phyloP scores from a whole-genome alignment of 2,888 invertebrate species.

The Trichopria drosophilae region DNA sequence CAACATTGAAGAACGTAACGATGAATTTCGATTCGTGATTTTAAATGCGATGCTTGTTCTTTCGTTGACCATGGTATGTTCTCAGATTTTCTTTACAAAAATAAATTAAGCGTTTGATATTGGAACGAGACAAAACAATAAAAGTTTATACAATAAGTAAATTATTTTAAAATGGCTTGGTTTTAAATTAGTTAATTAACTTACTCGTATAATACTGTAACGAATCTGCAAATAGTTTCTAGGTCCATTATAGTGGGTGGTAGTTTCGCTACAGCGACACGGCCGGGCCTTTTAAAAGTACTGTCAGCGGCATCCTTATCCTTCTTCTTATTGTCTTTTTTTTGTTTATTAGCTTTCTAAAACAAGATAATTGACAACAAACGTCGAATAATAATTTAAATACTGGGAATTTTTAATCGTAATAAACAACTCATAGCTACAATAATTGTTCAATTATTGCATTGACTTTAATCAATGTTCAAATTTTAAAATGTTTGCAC shows the following conservation, averaged over 20 bases:
- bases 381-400: no score
- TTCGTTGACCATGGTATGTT: conserved; percentile 61
- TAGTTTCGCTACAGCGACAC: conserved; percentile 49
- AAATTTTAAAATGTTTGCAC: neutral
- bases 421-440: no score
- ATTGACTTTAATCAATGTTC: no score
- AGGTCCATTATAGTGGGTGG: conserved; percentile 60
- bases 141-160: conserved; percentile 23
- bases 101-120: neutral
- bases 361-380: no score
- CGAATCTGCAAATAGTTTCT: conserved; percentile 55
- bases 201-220: conserved; percentile 60
- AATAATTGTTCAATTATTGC: no score
- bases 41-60: conserved; percentile 61
- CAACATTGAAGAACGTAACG: conserved; percentile 62
- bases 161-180: neutral
- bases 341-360: conserved; percentile 56
- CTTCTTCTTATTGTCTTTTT: conserved; percentile 58
- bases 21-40: conserved; percentile 63
- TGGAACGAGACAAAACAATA: conserved; percentile 9
- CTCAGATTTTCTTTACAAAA: conserved; percentile 4
- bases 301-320: conserved; percentile 52
- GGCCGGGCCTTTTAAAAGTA: conserved; percentile 42
- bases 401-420: no score
- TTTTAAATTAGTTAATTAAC: conserved; percentile 33